Evolutionary conservation across 2,113 vertebrate genomes (phyloP).

Genomic region (Anser brachyrhynchus): DNA sequence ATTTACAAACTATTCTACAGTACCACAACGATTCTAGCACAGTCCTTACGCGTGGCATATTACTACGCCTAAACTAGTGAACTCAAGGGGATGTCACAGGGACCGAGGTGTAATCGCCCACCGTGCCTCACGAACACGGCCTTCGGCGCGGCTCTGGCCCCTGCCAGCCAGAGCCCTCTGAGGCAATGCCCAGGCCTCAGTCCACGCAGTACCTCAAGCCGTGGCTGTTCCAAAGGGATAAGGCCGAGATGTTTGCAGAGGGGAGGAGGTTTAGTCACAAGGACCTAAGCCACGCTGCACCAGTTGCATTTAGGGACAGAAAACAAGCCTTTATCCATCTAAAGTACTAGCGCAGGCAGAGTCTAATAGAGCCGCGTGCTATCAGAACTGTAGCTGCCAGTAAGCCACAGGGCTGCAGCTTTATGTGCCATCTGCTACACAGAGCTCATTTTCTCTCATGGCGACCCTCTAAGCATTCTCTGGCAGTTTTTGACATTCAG

Average conservation of each 20-base stretch:
- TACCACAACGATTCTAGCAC: neutral
- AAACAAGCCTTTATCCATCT: neutral
- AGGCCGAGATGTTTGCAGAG: neutral
- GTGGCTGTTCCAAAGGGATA: neutral
- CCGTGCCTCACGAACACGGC: fast-evolving
- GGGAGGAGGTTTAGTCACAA: neutral
- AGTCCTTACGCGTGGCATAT: neutral
- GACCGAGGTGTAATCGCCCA: neutral
- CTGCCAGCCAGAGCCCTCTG: neutral
- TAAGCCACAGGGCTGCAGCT: neutral
- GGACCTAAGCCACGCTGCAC: neutral
- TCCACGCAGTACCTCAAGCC: neutral
- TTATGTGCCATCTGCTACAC: neutral
- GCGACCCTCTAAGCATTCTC: neutral
- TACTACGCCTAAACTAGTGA: neutral
- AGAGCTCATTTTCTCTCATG: neutral
- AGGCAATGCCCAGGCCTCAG: neutral
- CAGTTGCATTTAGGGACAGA: neutral
- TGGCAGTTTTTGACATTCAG: neutral
- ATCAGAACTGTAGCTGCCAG: neutral
- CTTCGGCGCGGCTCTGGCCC: neutral
- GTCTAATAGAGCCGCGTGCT: neutral
- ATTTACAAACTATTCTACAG: neutral
- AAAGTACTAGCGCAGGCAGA: neutral
- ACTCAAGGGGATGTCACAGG: neutral